Evolutionary conservation across 2,113 vertebrate genomes (phyloP).

Genomic region (Neofelis nebulosa): DNA sequence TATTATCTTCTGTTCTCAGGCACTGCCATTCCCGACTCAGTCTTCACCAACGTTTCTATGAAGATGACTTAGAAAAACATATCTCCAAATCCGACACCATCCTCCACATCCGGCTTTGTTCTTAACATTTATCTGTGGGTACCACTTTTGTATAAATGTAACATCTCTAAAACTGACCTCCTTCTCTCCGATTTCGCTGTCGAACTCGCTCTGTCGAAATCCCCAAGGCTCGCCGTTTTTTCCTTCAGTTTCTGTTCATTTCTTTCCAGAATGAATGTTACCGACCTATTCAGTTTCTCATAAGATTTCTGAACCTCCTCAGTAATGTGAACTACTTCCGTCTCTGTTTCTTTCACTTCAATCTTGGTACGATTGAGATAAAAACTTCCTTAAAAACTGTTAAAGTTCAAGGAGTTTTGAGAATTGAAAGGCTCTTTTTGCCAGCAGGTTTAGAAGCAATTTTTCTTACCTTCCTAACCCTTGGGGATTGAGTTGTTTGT

Average conservation of each 20-base stretch:
- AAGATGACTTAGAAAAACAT: neutral
- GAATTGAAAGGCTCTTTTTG: neutral
- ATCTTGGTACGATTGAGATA: conserved; percentile 2
- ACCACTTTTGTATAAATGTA: neutral
- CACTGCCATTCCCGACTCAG: neutral
- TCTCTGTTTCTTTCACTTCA: conserved; percentile 33
- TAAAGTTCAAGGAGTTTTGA: conserved; percentile 8
- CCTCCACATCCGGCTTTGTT: neutral
- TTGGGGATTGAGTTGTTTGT: neutral
- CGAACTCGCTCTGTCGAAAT: too few species aligned
- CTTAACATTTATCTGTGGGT: neutral
- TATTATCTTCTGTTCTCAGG: neutral
- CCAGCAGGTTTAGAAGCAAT: neutral
- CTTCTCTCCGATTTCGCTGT: neutral
- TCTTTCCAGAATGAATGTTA: conserved; percentile 38
- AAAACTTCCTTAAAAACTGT: conserved; percentile 43
- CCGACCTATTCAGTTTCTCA: neutral
- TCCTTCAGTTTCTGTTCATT: neutral
- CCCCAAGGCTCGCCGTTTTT: neutral
- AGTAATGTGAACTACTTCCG: neutral
- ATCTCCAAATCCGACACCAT: neutral
- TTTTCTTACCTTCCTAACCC: conserved; percentile 10
- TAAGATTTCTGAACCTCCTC: conserved; percentile 14
- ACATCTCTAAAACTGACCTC: neutral
- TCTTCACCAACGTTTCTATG: neutral